Conservation (phyloP, 92 coral and sea anemone species). For the Scolanthus callimorphus region DNA sequence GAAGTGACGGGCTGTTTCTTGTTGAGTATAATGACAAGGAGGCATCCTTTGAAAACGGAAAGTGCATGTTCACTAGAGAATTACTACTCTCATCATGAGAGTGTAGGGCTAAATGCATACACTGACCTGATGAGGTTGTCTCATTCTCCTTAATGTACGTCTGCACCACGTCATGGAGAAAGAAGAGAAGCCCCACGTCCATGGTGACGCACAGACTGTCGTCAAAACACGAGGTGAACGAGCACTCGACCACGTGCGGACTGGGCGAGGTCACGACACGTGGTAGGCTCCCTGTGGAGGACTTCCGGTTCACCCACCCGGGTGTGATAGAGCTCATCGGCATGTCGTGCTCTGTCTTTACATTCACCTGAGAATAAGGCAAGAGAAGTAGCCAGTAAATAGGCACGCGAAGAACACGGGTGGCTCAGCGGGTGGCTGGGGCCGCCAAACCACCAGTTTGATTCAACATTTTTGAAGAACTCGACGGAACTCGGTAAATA, state of each 20-base stretch:
- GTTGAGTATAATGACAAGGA: too few relatives aligned
- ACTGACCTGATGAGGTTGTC: constrained; percentile 64
- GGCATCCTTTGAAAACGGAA: too few relatives aligned
- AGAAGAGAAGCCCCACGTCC: constrained; percentile 94
- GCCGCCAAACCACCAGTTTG: too few relatives aligned
- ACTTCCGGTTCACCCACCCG: constrained; percentile 63
- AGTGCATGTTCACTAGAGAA: too few relatives aligned
- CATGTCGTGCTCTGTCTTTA: constrained; percentile 91
- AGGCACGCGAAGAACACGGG: too few relatives aligned
- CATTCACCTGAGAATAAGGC: constrained; percentile 25
- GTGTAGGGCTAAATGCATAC: too few relatives aligned
- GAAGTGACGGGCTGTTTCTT: too few relatives aligned
- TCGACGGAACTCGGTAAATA: too few relatives aligned
- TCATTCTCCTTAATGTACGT: constrained; percentile 95
- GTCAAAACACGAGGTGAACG: constrained; percentile 81
- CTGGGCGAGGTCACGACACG: constrained; percentile 69
- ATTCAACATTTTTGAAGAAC: too few relatives aligned
- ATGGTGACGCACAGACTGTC: constrained; percentile 97
- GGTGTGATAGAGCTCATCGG: constrained; percentile 81
- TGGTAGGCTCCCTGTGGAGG: constrained; percentile 25
- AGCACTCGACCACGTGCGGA: constrained; percentile 95
- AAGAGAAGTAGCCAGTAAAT: constrained; percentile 2
- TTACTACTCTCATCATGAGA: not conserved
- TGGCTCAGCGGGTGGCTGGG: too few relatives aligned
- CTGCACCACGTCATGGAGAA: constrained; percentile 94